Base-by-base conservation (phyloP, 2,113 vertebrate genomes). In the Paradoxurus hermaphroditus region DNA sequence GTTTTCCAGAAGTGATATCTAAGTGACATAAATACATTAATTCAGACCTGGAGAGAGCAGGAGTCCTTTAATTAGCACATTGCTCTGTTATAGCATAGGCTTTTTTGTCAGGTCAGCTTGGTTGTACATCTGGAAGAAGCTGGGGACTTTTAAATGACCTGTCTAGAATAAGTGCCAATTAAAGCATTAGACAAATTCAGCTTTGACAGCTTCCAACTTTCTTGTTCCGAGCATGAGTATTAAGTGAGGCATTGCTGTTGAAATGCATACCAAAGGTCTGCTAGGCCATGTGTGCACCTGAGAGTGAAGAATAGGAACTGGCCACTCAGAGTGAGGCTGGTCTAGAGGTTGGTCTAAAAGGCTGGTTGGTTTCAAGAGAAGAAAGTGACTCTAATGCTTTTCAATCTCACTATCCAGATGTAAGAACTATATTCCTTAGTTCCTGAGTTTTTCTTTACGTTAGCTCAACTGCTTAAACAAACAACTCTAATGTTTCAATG, bases 131-230 rank as follows among this genome's bases (percentile, higher is more conserved):
- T 83, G 89, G 94, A 44, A 86, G 78, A 84, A 72, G 23, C 75
- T 29, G 36, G 39, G 34, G 41, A 73, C 85, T 67, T 96, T 44
- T 65, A 84, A 84, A 97, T 84, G 67, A 84, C 79, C 56, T 25
- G 68, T 70, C 51, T 91, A 65, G 53, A 92, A 83, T 72, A 72
- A 97, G 75, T 25, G 59, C 75, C 92, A 94, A 67, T 96, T 96
- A 87, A 93, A 92, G 53, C 81, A 59, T 93, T 49, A 96, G 90
- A 27, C 29, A 46, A 41, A 65, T 29, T 79, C 25, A 31, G 68
- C 3, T 0, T 56, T 68, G 56, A 72, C 70, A 89, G 82, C 73
- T 95, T 62, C 5, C 23, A 83, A 75, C 36, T 41, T 56, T 56
- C 44, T 68, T 34, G 13, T 29, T 53, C 75, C 82, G 56, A 70